phyloP scores from a whole-genome alignment of 1,140 invertebrate species.

The Saxidomus purpurata region DNA sequence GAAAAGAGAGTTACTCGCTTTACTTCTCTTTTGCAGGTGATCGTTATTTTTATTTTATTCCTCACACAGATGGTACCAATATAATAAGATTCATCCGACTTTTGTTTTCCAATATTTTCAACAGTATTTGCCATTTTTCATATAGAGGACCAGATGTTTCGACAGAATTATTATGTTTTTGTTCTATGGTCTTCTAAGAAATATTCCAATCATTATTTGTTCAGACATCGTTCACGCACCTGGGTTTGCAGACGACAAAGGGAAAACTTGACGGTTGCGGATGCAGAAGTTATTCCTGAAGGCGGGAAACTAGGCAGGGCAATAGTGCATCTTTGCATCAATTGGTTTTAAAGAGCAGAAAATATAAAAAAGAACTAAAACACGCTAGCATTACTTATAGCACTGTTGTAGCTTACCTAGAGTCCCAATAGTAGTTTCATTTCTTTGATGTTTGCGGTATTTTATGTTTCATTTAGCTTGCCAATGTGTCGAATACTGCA shows the following conservation, averaged over 20 bases:
- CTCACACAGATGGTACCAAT: slow-evolving; percentile 45
- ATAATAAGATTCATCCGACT: slow-evolving; percentile 31
- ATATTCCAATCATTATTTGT: slow-evolving; percentile 45
- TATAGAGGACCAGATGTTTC: slow-evolving; percentile 26
- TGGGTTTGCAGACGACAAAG: slow-evolving; percentile 52
- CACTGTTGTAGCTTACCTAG: too few relatives aligned
- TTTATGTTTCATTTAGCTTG: too few relatives aligned
- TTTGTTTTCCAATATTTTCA: slow-evolving; percentile 46
- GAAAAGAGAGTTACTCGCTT: too few relatives aligned
- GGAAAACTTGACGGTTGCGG: background rate
- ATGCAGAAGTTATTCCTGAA: slow-evolving; percentile 14
- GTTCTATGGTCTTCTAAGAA: slow-evolving; percentile 4
- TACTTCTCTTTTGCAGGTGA: slow-evolving; percentile 2
- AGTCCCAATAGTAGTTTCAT: too few relatives aligned
- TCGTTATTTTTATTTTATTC: slow-evolving; percentile 24
- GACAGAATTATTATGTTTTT: slow-evolving; percentile 3
- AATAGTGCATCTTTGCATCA: slow-evolving; percentile 8
- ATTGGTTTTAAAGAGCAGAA: background rate
- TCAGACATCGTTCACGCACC: slow-evolving; percentile 16
- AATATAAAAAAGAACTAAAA: background rate
- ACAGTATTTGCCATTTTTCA: slow-evolving; percentile 23
- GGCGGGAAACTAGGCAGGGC: too few relatives aligned
- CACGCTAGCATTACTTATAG: too few relatives aligned
- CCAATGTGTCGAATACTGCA: too few relatives aligned
- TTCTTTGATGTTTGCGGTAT: too few relatives aligned